Base-by-base conservation (phyloP, 2,113 vertebrate species). In the Malurus cyaneus region DNA sequence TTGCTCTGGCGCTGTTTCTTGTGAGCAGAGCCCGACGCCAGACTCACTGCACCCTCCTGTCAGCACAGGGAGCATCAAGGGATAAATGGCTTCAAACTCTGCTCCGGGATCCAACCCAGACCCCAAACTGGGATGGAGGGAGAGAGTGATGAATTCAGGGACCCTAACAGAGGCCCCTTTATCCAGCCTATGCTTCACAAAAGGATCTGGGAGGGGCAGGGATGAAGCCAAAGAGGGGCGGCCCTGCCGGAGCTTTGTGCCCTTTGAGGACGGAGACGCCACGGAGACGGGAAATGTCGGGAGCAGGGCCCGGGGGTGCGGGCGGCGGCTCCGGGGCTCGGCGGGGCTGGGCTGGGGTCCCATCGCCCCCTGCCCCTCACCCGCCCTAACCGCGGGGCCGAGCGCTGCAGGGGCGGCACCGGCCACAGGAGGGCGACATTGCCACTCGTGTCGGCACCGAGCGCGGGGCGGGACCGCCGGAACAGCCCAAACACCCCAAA, bases 381-480 rank as follows among this genome's bases (percentile, higher is more conserved):
- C 52, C 52, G 26, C 53, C 1, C 1, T 2, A 2, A 12, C 18
- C 0, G 14, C 36, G 12, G 17, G 18, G 34, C 47, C 47, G 47
- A 46, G 44, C 44, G 2, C 3, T 70, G 95, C 86, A 88, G 61
- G 0, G 44, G 10, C 28, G 4, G 39, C 8, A 2, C 2, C 1
- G 16, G 78, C 62, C 96, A 78, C 86, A 2, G 11, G 96, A 49
- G 95, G 96, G 95, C 74, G 87, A 61, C 89, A 94, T 26, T 3
- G 66, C 18, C 87, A 3, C 61, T 26, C 42, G 13, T 12, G 57
- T 2, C 8, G 21, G 11, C 1, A 8, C 62, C 47, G 34, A 8
- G 70, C 28, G 31, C 42, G 60, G 61, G 3, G 11, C 2, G 46
- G 72, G 59, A 65, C 7, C 8, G 9, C 21, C 39, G 11, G 44